Evolutionary conservation across 2,888 invertebrate genomes (phyloP).

Genomic region (Neoascia interrupta): DNA sequence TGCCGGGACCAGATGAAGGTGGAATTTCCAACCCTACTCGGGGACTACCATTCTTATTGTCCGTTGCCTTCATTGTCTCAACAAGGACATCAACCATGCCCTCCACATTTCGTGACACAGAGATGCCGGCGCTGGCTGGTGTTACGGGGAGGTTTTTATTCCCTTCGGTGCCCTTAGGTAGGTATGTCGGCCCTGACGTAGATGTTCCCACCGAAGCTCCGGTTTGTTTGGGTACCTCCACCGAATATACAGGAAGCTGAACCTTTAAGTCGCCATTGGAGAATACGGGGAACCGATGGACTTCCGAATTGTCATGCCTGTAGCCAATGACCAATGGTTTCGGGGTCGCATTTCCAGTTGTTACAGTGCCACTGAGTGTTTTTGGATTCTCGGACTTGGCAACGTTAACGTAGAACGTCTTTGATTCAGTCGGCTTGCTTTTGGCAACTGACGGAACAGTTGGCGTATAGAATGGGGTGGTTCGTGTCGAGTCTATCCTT

Average conservation of each 20-base stretch:
- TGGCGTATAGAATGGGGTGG: constrained; percentile 79
- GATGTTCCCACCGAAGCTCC: constrained; percentile 60
- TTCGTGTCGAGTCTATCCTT: constrained; percentile 75
- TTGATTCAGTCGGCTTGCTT: constrained; percentile 74
- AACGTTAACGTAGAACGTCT: constrained; percentile 72
- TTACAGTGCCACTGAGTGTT: constrained; percentile 25
- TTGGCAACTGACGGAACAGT: constrained; percentile 77
- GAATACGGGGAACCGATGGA: constrained; percentile 49
- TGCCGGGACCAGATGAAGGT: constrained; percentile 88
- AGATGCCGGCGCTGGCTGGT: constrained; percentile 67
- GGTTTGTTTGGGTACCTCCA: constrained; percentile 69
- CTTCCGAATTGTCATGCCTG: constrained; percentile 72
- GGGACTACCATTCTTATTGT: constrained; percentile 79
- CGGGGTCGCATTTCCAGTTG: constrained; percentile 71
- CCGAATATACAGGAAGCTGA: constrained; percentile 61
- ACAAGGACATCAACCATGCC: constrained; percentile 84
- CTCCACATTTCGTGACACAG: constrained; percentile 84
- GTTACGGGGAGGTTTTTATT: neutral
- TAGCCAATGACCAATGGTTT: constrained; percentile 74
- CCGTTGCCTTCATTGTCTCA: constrained; percentile 80
- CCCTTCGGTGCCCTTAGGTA: constrained; percentile 72
- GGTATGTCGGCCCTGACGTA: constrained; percentile 76
- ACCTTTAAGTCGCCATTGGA: constrained; percentile 66
- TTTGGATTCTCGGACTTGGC: constrained; percentile 49
- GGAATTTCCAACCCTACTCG: constrained; percentile 85